A percentile compares a stretch with the other conserved stretches of the same genome.
Conservation (phyloP, 2,113 vertebrate species). For the Coptodon rendalli region DNA sequence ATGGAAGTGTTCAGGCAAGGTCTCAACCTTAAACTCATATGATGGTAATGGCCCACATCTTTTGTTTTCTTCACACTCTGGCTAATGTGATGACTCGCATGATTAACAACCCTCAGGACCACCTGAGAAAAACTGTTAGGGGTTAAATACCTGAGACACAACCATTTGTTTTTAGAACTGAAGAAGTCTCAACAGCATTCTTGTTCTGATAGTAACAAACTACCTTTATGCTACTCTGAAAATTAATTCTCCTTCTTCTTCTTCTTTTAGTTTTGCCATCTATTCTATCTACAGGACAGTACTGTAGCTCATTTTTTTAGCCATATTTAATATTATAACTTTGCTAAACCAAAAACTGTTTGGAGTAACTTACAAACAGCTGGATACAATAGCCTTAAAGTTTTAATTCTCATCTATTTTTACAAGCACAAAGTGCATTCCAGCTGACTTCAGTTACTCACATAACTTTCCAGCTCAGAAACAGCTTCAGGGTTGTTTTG, state of each 20-base stretch:
- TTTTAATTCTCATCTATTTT: accelerated
- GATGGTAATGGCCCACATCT: not conserved
- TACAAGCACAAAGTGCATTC: not conserved
- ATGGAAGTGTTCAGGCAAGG: too few relatives aligned
- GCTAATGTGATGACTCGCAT: not conserved
- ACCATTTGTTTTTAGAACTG: not conserved
- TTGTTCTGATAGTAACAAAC: not conserved
- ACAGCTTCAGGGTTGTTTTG: not conserved
- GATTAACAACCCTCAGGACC: not conserved
- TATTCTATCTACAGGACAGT: not conserved
- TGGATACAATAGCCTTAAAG: not conserved
- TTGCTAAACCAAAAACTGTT: not conserved
- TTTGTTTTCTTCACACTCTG: not conserved
- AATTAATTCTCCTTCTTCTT: not conserved
- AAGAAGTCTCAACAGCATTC: not conserved
- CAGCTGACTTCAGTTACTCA: not conserved
- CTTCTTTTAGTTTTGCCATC: not conserved
- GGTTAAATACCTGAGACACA: not conserved
- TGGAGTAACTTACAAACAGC: constrained; percentile 34
- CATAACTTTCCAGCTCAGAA: not conserved
- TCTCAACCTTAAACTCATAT: not conserved
- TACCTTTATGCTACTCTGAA: not conserved
- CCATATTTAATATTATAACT: not conserved
- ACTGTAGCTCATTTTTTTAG: accelerated
- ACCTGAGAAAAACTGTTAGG: not conserved